A percentile compares a stretch with the other conserved stretches of the same genome.
phyloP scores from a whole-genome alignment of 2,113 vertebrate species.

The Rattus norvegicus region GRCr8 NC_086022.1:165397001-165397500 shows the following conservation, averaged over 20 bases:
- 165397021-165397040: too few relatives aligned
- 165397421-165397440: background rate
- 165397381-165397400: accelerated
- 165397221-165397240: conserved; percentile 13
- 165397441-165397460: background rate
- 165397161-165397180: background rate
- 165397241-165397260: conserved; percentile 47
- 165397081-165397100: background rate
- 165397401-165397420: background rate
- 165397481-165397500: background rate
- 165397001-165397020: too few relatives aligned
- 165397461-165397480: background rate
- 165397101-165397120: background rate
- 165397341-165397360: background rate
- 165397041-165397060: too few relatives aligned
- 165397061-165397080: background rate
- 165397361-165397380: background rate
- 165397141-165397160: background rate
- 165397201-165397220: background rate
- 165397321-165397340: conserved; percentile 38
- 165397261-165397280: conserved; percentile 51
- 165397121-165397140: background rate
- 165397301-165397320: background rate
- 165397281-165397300: background rate
- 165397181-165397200: background rate